Evolutionary conservation across 2,888 invertebrate genomes (phyloP), one percentile per base, ranked within the genome.

Genomic region (Leucania comma): DNA sequence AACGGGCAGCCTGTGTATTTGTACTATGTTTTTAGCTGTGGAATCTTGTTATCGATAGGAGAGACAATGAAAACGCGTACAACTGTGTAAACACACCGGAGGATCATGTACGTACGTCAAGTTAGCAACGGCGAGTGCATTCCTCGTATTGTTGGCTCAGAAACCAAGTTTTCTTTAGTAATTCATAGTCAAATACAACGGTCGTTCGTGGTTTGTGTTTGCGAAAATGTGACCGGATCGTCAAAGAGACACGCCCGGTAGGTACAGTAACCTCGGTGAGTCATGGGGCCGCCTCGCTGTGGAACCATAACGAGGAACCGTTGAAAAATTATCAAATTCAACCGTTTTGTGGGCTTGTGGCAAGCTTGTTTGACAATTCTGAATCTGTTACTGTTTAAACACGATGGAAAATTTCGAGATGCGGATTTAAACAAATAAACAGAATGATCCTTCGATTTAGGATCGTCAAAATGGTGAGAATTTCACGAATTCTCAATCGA

Each of bases 201-300:
- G 79, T 81, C 60, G 66, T 79, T 72, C 72, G 66, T 72, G 74
- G 73, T 77, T 78, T 72, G 75, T 86, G 80, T 87, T 85, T 82
- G 88, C 82, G 78, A 88, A 89, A 89, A 88, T 83, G 82, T 85
- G 87, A 85, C 79, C 84, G 82, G 85, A 80, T 56, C 67, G 72
- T 76, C 65, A 82, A n/a, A n/a, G 84, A 88, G 90, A 86, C 87
- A 87, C 85, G 88, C 86, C 86, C 88, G 83, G 73, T 78, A 75
- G 82, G 92, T 88, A 84, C 90, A 88, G 87, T 90, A 91, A 92
- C 92, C 92, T 89, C 91, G 85, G 86, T 94, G 94, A 95, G 84
- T 95, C 94, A 94, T 81, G 53, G 61, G 68, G 61, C 67, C 54
- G 76, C 75, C 84, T 76, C 85, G 86, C 83, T 81, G 83, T 83